phyloP scores from a whole-genome alignment of 2,113 vertebrate genomes.

The Phasianus colchicus region DNA sequence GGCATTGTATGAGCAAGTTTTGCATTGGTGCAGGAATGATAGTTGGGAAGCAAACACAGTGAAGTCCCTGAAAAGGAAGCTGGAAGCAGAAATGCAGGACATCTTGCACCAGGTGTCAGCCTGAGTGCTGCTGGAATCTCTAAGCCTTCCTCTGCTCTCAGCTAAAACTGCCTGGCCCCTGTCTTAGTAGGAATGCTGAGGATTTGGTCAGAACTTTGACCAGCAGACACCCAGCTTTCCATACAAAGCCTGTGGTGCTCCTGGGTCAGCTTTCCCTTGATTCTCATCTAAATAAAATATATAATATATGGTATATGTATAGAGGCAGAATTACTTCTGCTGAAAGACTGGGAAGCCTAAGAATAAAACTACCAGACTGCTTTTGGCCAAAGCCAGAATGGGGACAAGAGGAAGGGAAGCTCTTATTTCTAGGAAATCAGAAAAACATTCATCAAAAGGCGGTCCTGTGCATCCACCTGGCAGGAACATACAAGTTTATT shows the following conservation, averaged over 20 bases:
- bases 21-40: not conserved
- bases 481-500: constrained; percentile 45
- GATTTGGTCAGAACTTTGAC: not conserved
- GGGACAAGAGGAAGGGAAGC: not conserved
- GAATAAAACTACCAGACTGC: not conserved
- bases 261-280: not conserved
- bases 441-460: constrained; percentile 11
- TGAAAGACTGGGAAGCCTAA: not conserved
- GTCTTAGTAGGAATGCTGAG: not conserved
- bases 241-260: not conserved
- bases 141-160: not conserved
- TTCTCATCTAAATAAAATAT: not conserved
- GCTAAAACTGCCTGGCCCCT: not conserved
- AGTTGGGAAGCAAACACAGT: rapidly evolving
- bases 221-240: not conserved
- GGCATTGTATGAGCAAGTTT: not conserved
- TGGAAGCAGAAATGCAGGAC: not conserved
- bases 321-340: not conserved
- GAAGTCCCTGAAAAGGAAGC: not conserved
- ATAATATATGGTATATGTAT: not conserved
- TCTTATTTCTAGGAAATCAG: constrained; percentile 42
- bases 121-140: not conserved
- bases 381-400: constrained; percentile 12
- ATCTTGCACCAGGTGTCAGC: not conserved
- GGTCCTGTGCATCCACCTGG: constrained; percentile 26